Conservation (phyloP, 2,888 invertebrate genomes). For the Apamea sordens region DNA sequence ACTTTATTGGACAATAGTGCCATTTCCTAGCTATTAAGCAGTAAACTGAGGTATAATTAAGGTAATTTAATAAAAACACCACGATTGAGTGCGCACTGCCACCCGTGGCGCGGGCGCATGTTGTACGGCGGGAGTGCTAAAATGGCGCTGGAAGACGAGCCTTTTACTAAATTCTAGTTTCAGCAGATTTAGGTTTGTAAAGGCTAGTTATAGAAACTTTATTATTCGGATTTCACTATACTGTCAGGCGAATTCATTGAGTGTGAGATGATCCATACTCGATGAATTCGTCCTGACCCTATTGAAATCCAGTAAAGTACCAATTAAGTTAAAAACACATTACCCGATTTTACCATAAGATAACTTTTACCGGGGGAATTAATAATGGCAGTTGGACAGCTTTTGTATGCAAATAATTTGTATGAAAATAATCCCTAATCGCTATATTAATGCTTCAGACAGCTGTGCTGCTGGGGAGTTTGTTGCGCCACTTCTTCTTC, state of each 20-base stretch:
- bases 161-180: neutral
- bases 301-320: too few relatives aligned
- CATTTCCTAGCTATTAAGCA: conserved; percentile 62
- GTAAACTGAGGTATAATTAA: conserved; percentile 66
- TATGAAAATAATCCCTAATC: neutral
- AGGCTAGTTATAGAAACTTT: too few relatives aligned
- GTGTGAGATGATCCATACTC: too few relatives aligned
- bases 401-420: neutral
- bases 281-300: too few relatives aligned
- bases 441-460: neutral
- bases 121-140: conserved; percentile 36
- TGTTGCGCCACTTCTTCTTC: too few relatives aligned
- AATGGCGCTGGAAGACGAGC: conserved; percentile 32
- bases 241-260: neutral
- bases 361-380: neutral
- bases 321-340: neutral
- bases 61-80: conserved; percentile 69
- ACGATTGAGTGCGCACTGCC: conserved; percentile 64
- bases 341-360: neutral
- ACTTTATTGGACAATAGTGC: conserved; percentile 63
- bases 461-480: too few relatives aligned
- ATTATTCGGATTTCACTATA: neutral
- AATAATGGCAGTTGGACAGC: neutral
- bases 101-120: conserved; percentile 66
- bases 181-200: neutral